Percentiles rank a stretch among this genome's conserved stretches.
Evolutionary conservation across 2,888 invertebrate species (phyloP).

Genomic region (Lepidochrysops patricia): DNA sequence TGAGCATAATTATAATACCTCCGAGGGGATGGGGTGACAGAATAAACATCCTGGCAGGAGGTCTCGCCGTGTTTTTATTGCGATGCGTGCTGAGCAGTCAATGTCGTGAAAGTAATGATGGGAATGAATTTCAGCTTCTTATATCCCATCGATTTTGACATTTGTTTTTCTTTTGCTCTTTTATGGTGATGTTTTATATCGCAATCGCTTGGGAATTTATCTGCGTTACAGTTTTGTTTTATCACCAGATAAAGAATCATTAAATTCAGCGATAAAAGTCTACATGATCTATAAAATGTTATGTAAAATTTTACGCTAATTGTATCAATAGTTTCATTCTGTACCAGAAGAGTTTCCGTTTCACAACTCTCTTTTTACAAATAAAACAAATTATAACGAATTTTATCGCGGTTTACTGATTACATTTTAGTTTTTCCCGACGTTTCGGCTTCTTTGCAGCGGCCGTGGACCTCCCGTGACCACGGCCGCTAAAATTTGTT

Average conservation of each 20-base stretch:
- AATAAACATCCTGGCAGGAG: conserved; percentile 61
- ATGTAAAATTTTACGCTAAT: too few relatives aligned
- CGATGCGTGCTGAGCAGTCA: conserved; percentile 53
- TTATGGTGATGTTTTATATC: not conserved
- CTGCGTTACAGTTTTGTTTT: not conserved
- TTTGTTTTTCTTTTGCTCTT: conserved; percentile 10
- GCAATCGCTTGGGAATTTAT: not conserved
- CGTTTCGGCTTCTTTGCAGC: too few relatives aligned
- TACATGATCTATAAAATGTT: too few relatives aligned
- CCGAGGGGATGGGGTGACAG: conserved; percentile 51
- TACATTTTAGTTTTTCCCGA: too few relatives aligned
- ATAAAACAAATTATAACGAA: too few relatives aligned
- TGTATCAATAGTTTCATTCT: too few relatives aligned
- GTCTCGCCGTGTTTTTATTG: conserved; percentile 60
- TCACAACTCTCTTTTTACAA: too few relatives aligned
- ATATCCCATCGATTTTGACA: conserved; percentile 6
- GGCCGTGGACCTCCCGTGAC: too few relatives aligned
- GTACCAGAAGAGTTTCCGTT: too few relatives aligned
- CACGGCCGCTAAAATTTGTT: too few relatives aligned
- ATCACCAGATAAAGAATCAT: not conserved
- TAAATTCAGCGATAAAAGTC: not conserved
- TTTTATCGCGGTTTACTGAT: too few relatives aligned
- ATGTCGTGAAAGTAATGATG: conserved; percentile 60
- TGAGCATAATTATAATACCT: conserved; percentile 71
- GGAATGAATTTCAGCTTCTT: conserved; percentile 38